Percentiles rank a stretch among this genome's conserved stretches.
These are phyloP conservation scores for Onychomys torridus DNA, from an alignment of 2,797 vertebrate species.

Conservation along the genomic window DNA sequence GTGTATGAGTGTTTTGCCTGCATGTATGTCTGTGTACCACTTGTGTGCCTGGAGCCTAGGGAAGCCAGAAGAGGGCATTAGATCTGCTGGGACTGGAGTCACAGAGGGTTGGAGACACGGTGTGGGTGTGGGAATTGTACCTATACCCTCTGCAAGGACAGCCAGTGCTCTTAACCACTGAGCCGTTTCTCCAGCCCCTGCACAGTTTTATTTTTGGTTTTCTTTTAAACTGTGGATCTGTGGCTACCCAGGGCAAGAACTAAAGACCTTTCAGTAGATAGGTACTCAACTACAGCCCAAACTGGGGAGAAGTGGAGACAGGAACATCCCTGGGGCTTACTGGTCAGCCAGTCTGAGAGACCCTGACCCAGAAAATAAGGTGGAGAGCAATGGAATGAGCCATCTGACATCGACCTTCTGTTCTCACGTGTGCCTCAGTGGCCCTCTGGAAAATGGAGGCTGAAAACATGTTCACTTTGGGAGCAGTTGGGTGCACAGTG, in stretches of 20 bases:
- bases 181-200: background rate
- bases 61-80: background rate
- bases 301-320: background rate
- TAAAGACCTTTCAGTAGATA: background rate
- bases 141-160: background rate
- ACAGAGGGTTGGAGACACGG: background rate
- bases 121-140: background rate
- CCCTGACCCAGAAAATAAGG: background rate
- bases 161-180: background rate
- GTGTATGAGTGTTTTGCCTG: background rate
- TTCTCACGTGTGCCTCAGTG: background rate
- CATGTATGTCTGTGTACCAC: background rate
- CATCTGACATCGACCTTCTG: too few species aligned
- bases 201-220: background rate
- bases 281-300: too few species aligned
- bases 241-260: background rate
- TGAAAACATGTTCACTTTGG: accelerated
- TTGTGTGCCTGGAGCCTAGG: background rate
- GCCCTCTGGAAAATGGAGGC: background rate
- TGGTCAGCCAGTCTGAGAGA: background rate
- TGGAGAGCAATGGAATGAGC: too few species aligned
- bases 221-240: background rate
- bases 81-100: background rate
- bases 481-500: background rate
- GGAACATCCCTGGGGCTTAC: too few species aligned